Base-by-base conservation (phyloP, 2,113 vertebrate species). In the Notiomystis cincta region DNA sequence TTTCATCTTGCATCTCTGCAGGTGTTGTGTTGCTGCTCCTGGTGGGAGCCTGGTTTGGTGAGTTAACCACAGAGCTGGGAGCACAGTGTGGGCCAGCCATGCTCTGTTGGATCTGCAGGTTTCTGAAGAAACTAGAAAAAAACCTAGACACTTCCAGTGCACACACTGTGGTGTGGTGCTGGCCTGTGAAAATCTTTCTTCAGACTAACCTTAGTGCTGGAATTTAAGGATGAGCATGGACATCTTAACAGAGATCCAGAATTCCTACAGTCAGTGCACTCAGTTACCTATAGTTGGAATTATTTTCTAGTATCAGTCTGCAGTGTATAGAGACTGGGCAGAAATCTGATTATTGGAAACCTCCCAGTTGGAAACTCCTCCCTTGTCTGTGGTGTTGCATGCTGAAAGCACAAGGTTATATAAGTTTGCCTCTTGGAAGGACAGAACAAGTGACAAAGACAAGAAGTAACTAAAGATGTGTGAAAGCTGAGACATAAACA, bases 321-420 rank as follows among this genome's bases (percentile, higher is more conserved):
- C 23, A 73, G 1, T 15, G 9, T 70, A 25, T 24, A 38, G 56
- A 75, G 12, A 53, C 21, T 10, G 25, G 35, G 9, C 25, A 65
- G 60, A 70, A 73, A 73, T 65, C 8, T 56, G 38, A 8, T 56
- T 65, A 28, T 51, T 75, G 60, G 47, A 64, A 90, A 44, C 13
- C 31, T 78, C 17, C 6, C 2, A 2, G 0, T 2, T 71, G 51
- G 30, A 47, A 58, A 35, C 33, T 62, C 62, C 23, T 47, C 19
- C 17, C 23, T 86, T 2, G 2, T 77, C 42, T 58, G 7, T 35
- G 30, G 7, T 70, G 58, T 20, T 61, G 12, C 22, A 12, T 10
- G 3, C 19, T 53, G 23, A 81, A 53, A 31, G 82, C 19, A 18
- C 4, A 31, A 27, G 31, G 5, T 25, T 73, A 3, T 30, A 1